Conservation (phyloP, 2,113 vertebrate genomes). For the Paramisgurnus dabryanus region DNA sequence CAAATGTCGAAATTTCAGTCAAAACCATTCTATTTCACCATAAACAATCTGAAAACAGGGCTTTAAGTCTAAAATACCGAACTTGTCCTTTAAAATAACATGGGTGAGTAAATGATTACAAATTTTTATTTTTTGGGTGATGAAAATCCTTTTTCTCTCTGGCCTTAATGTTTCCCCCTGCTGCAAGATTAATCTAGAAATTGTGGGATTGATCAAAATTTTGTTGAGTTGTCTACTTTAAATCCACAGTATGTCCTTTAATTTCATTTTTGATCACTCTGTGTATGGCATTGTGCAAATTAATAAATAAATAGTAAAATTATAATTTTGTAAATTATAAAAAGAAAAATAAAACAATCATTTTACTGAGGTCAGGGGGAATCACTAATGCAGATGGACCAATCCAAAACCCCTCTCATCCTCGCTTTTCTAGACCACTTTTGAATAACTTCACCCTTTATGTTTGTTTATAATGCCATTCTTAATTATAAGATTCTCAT, state of each 20-base stretch:
- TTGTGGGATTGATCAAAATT: not conserved
- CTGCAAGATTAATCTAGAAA: not conserved
- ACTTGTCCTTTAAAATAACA: too few species aligned
- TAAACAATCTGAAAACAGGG: too few species aligned
- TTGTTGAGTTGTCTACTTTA: not conserved
- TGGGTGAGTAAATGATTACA: not conserved
- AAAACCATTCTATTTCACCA: too few species aligned
- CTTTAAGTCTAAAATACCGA: too few species aligned
- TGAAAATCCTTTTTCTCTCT: not conserved
- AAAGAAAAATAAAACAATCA: too few species aligned
- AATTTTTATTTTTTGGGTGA: not conserved
- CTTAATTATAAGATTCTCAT: not conserved
- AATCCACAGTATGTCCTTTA: not conserved
- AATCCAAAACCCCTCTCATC: not conserved
- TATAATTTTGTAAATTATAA: too few species aligned
- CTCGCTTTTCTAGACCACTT: not conserved
- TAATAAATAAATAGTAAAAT: not conserved
- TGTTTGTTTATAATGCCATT: not conserved
- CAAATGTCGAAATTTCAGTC: too few species aligned
- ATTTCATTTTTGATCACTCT: not conserved
- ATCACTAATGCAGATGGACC: not conserved
- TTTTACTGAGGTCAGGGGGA: not conserved
- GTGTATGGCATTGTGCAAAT: not conserved
- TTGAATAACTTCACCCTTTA: not conserved
- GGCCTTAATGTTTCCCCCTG: constrained; percentile 1